These are phyloP conservation scores for Lutraria rhynchaena DNA, from an alignment of 1,140 invertebrate genomes.

Conservation along the genomic window DNA sequence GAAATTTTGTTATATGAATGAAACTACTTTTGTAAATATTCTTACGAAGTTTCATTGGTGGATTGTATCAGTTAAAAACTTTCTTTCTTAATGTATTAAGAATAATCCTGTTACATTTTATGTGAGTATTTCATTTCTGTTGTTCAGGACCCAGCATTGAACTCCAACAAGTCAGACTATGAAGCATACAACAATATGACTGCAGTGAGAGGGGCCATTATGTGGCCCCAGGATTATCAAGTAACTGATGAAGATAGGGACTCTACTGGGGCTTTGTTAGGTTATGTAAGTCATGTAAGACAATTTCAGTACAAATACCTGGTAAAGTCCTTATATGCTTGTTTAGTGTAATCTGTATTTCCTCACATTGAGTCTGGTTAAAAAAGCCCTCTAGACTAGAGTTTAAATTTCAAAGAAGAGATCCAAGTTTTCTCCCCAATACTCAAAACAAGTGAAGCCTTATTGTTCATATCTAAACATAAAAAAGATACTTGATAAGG, in stretches of 20 bases:
- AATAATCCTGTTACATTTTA: too few relatives aligned
- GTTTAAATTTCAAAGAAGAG: too few relatives aligned
- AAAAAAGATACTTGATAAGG: too few relatives aligned
- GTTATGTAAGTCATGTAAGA: constrained; percentile 79
- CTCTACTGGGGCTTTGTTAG: constrained; percentile 66
- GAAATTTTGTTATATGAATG: too few relatives aligned
- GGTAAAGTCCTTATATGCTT: too few relatives aligned
- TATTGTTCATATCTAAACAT: too few relatives aligned
- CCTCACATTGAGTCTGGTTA: too few relatives aligned
- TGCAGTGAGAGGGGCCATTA: constrained; percentile 70
- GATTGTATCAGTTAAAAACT: background rate
- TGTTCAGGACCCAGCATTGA: constrained; percentile 75
- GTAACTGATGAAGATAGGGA: constrained; percentile 62
- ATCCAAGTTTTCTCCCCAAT: too few relatives aligned
- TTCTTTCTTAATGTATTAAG: background rate
- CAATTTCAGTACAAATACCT: too few relatives aligned
- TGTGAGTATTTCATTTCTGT: background rate
- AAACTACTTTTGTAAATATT: background rate
- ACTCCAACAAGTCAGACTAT: constrained; percentile 72
- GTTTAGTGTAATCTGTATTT: too few relatives aligned
- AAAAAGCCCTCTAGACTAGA: too few relatives aligned
- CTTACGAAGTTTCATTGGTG: background rate
- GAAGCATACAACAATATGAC: constrained; percentile 71
- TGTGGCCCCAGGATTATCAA: constrained; percentile 70
- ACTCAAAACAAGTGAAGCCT: too few relatives aligned